Evolutionary conservation across 2,797 vertebrate species (phyloP).

Genomic region (Chelidonichthys spinosus): DNA sequence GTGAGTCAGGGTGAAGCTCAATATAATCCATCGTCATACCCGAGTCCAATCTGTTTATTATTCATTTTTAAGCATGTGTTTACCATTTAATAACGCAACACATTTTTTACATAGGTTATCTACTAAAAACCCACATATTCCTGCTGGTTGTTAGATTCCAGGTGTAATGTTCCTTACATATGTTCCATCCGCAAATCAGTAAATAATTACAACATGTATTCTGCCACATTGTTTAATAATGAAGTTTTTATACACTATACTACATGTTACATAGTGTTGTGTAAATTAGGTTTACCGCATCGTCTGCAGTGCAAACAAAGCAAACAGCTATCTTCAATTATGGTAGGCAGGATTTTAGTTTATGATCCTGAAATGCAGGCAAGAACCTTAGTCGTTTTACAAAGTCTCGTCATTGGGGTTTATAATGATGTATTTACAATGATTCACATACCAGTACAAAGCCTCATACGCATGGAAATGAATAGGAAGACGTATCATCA

Average conservation of each 20-base stretch:
- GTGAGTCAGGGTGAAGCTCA: neutral
- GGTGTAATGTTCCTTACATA: too few species aligned
- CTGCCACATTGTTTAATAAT: too few species aligned
- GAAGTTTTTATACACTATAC: neutral
- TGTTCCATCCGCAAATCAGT: too few species aligned
- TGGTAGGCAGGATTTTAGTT: constrained; percentile 10
- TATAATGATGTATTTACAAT: neutral
- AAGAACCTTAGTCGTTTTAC: too few species aligned
- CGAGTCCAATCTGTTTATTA: neutral
- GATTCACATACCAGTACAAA: neutral
- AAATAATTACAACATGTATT: neutral
- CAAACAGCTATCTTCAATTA: neutral
- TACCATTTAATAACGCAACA: too few species aligned
- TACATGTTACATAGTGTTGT: neutral
- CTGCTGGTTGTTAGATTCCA: too few species aligned
- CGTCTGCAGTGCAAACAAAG: constrained; percentile 22
- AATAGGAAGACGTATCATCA: neutral
- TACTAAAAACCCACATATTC: too few species aligned
- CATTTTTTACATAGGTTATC: too few species aligned
- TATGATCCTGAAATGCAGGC: neutral
- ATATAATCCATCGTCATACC: neutral
- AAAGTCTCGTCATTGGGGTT: too few species aligned
- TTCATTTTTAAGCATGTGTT: neutral
- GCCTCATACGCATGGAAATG: neutral
- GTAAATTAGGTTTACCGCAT: neutral